Evolutionary conservation across 2,113 vertebrate species (phyloP), one percentile per base, ranked within the genome.

Genomic region (Sphyrna mokarran): DNA sequence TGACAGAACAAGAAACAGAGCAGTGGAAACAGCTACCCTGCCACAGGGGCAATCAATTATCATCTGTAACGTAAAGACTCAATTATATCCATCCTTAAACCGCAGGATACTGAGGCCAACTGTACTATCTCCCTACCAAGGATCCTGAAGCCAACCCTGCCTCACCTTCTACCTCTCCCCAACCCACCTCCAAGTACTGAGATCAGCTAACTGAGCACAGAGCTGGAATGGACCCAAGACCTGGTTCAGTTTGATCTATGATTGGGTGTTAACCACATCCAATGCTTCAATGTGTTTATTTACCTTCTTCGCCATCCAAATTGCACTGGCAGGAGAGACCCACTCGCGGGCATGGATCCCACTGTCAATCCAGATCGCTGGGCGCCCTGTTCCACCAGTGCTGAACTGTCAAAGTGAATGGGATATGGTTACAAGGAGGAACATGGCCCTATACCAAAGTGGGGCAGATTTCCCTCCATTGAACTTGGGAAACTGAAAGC

Each of bases 291-390:
- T 68, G 9, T 10, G 6, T 72, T 93, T 0, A 2, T 0, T 0
- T 97, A 99, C 98, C 98, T 99, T 98, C 97, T 98, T 98, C 93
- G 99, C 98, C 0, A 98, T 99, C 98, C 98, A 99, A 95, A 98
- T 69, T 0, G 98, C 98, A 0, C 98, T 99, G 96, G 98, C 99
- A 85, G 98, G 98, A 0, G 98, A 98, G 96, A 99, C 97, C 99
- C 99, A 99, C 78, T 99, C 99, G 0, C 99, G 98, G 96, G 99
- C 97, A 96, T 99, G 99, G 97, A 99, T 99, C 0, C 99, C 99
- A 0, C 98, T 98, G 97, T 99, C 99, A 0, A 99, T 98, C 99
- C 98, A 99, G 96, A 99, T 95, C 9, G 98, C 98, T 0, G 98
- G 98, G 3, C 98, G 98, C 0, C 98, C 98, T 0, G 0, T 43